Evolutionary conservation across 2,888 invertebrate genomes (phyloP).

Genomic region (Leptinotarsa juncta): DNA sequence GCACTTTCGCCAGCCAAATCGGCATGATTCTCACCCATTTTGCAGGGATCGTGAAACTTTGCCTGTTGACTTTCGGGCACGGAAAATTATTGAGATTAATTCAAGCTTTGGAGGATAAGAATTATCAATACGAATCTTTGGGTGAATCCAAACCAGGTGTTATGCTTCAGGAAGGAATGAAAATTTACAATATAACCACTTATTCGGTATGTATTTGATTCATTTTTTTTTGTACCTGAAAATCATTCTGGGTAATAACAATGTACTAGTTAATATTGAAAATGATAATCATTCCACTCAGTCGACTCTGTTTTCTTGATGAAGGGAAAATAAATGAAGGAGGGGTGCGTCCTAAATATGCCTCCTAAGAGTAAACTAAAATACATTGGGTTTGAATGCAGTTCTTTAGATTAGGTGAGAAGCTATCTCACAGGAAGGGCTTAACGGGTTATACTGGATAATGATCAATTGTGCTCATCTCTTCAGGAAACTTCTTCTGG

Average conservation of each 20-base stretch:
- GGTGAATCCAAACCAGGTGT: slow-evolving; percentile 21
- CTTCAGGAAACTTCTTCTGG: too few relatives aligned
- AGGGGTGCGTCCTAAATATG: too few relatives aligned
- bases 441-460: too few relatives aligned
- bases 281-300: background rate
- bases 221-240: background rate
- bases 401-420: too few relatives aligned
- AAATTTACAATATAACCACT: slow-evolving; percentile 12
- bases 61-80: slow-evolving; percentile 37
- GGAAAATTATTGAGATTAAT: slow-evolving; percentile 26
- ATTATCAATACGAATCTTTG: slow-evolving; percentile 26
- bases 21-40: slow-evolving; percentile 50
- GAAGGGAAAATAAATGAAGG: too few relatives aligned
- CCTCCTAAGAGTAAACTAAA: too few relatives aligned
- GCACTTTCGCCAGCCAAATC: slow-evolving; percentile 41
- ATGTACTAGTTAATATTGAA: background rate
- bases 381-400: too few relatives aligned
- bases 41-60: slow-evolving; percentile 46
- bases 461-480: too few relatives aligned
- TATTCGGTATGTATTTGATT: slow-evolving; percentile 28
- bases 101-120: slow-evolving; percentile 23
- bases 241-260: background rate
- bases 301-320: too few relatives aligned
- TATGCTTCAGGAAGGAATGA: slow-evolving; percentile 24
- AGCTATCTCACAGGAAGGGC: too few relatives aligned